Conservation (phyloP, 2,113 vertebrate species). For the Sceloporus tristichus region DNA sequence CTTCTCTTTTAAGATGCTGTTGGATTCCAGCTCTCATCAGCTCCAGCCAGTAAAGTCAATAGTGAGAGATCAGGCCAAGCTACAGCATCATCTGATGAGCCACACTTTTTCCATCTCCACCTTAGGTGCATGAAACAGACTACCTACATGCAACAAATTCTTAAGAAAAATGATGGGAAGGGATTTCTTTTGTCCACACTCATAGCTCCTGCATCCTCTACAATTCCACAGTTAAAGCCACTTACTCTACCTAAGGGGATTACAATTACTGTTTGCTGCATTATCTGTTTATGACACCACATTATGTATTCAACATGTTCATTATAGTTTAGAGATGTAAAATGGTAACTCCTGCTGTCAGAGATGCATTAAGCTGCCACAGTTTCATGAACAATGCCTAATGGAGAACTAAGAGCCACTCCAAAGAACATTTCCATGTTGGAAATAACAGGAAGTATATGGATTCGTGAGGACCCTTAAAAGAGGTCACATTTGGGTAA, state of each 20-base stretch:
- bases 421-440: background rate
- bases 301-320: background rate
- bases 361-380: background rate
- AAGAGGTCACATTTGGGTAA: background rate
- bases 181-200: background rate
- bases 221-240: background rate
- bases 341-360: background rate
- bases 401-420: background rate
- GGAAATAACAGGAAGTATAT: slow-evolving; percentile 15
- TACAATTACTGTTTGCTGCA: background rate
- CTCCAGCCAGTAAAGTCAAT: background rate
- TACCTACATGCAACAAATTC: background rate
- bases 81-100: background rate
- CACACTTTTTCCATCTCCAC: background rate
- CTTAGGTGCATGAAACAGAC: background rate
- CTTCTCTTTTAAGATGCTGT: too few species aligned
- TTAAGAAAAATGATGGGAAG: background rate
- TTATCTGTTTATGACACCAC: background rate
- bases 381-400: background rate
- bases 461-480: background rate
- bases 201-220: background rate
- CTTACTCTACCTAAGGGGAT: background rate
- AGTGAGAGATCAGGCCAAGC: background rate
- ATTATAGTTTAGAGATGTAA: background rate
- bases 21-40: background rate